Base-by-base conservation (phyloP, 2,797 vertebrate genomes). In the Sebastes iracundus region DNA sequence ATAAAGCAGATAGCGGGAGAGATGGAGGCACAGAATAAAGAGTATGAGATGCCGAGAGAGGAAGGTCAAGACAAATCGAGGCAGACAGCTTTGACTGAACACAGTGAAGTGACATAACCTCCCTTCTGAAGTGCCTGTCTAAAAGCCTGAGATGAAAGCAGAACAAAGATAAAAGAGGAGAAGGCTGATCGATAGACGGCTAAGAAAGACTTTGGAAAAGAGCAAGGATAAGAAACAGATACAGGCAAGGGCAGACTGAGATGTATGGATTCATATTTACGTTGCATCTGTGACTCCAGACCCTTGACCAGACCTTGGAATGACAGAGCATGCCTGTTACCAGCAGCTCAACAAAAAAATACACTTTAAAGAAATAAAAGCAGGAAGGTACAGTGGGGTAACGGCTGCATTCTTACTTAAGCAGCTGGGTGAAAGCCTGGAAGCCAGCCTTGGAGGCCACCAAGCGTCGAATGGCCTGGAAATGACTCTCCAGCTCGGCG, bases 391-490 rank as follows among this genome's bases (percentile, higher is more conserved):
- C 42, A 25, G 23, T 4, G 4, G 11, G 14, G 20, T 12, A 20
- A 67, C 13, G 20, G 71, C 33, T 30, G 64, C 22, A 7, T 56
- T 71, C 97, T 95, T 97, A 99, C 98, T 97, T 99, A 60, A 97
- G 98, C 90, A 99, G 97, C 90, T 99, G 98, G 77, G 99, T 99
- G 91, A 99, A 99, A 75, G 99, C 99, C 93, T 98, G 96, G 94
- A 99, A 99, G 61, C 99, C 99, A 7, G 99, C 99, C 95, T 99
- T 99, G 87, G 99, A 99, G 88, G 99, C 98, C 84, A 99, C 98
- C 58, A 99, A 93, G 80, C 99, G 96, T 38, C 99, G 96, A 64
- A 99, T 96, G 85, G 98, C 98, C 95, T 99, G 99, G 89, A 99
- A 99, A 16, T 99, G 98, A 87, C 98, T 99, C 94, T 99, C 98